Base-by-base conservation (phyloP, 2,113 vertebrate genomes). In the Rhea americana region DNA sequence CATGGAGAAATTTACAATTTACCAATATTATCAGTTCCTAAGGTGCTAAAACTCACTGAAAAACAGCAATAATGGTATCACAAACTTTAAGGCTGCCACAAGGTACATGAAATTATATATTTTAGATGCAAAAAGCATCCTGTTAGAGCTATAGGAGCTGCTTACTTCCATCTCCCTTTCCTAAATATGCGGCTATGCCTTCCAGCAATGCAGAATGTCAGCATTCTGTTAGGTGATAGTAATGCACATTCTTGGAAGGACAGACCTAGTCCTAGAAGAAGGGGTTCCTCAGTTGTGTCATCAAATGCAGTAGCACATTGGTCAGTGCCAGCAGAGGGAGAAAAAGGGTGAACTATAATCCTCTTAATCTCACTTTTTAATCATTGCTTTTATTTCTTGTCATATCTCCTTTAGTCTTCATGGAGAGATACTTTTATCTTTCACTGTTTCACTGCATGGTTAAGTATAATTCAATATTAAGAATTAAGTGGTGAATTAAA, bases 191-290 rank as follows among this genome's bases (percentile, higher is more conserved):
- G 8, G 53, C n/a, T 6, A 20, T 61, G 22, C 8, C 14, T 88
- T 88, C n/a, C 25, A 56, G 47, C 25, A 43, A 28, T 32, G 21
- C 59, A 30, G 14, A 65, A 45, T 16, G 35, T 65, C 41, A n/a
- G 6, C n/a, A 14, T 75, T 93, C 25, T 72, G 7, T 26, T 81
- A 43, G 7, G 8, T 65, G 7, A 50, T 4, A 59, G 32, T 14
- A 68, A 10, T 76, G 48, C 0, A 0, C 47, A 28, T 11, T 25
- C 51, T 48, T 5, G n/a, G 13, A 15, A 59, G 35, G 48, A 65
- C 3, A 61, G 7, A 12, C 20, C 22, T 45, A 35, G 0, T 8
- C 6, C 19, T 78, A 39, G 45, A 79, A 71, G 39, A 21, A 68
- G 28, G 9, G 1, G 2, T 53, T 77, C 32, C 50, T 85, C 39